A percentile compares a stretch with the other conserved stretches of the same genome.
Evolutionary conservation across 1,140 invertebrate species (phyloP).

Genomic region (Lordiphosa mommai): DNA sequence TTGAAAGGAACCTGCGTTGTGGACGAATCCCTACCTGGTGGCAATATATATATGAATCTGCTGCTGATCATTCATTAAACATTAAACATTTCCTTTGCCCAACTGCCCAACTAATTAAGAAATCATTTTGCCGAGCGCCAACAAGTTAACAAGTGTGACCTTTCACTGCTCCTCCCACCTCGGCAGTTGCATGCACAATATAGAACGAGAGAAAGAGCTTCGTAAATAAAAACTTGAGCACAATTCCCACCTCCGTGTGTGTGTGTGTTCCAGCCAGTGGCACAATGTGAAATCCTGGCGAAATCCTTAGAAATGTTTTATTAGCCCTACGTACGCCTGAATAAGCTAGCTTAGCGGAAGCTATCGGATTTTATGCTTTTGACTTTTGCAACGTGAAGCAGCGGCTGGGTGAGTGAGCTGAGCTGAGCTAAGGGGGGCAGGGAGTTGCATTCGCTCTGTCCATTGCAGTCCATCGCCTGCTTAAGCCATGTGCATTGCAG

Average conservation of each 20-base stretch:
- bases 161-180: slow-evolving; percentile 32
- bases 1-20: too few species aligned
- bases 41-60: slow-evolving; percentile 26
- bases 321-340: slow-evolving; percentile 75
- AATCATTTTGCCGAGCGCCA: slow-evolving; percentile 53
- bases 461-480: slow-evolving; percentile 42
- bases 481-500: slow-evolving; percentile 64
- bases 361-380: slow-evolving; percentile 77
- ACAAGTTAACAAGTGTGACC: slow-evolving; percentile 52
- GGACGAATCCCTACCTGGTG: too few species aligned
- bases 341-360: slow-evolving; percentile 78
- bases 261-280: slow-evolving; percentile 16
- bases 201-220: slow-evolving; percentile 15
- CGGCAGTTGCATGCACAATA: slow-evolving; percentile 24
- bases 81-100: background rate
- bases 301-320: slow-evolving; percentile 78
- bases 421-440: slow-evolving; percentile 10
- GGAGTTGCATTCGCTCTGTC: slow-evolving; percentile 44
- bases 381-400: slow-evolving; percentile 64
- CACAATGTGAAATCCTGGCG: slow-evolving; percentile 51
- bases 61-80: slow-evolving; percentile 27
- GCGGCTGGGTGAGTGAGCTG: slow-evolving; percentile 23
- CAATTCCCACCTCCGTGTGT: background rate
- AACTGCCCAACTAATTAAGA: slow-evolving; percentile 55
- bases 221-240: slow-evolving; percentile 43